A percentile compares a stretch with the other conserved stretches of the same genome.
Evolutionary conservation across 2,113 vertebrate genomes (phyloP).

Genomic region (Cynopterus brachyotis): DNA sequence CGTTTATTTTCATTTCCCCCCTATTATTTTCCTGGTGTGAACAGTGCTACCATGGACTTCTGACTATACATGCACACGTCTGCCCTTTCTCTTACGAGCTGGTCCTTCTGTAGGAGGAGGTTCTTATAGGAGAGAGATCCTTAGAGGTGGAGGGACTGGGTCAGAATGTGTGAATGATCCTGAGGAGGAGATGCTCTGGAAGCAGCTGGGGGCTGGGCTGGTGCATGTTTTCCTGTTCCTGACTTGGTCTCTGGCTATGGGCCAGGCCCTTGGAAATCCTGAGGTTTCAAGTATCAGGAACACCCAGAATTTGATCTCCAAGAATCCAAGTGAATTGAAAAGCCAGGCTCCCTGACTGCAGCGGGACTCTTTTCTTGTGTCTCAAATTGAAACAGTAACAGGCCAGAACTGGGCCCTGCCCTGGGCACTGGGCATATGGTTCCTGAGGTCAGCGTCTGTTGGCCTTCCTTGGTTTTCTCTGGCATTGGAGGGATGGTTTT

Average conservation of each 20-base stretch:
- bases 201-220: too few relatives aligned
- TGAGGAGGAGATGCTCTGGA: background rate
- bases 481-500: background rate
- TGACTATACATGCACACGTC: rapidly evolving
- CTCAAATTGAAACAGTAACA: background rate
- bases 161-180: too few relatives aligned
- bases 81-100: background rate
- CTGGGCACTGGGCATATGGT: background rate
- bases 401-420: background rate
- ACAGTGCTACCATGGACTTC: background rate
- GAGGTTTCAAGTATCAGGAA: background rate
- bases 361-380: background rate
- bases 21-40: background rate
- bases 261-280: background rate
- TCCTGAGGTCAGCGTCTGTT: background rate
- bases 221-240: background rate
- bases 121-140: background rate
- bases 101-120: background rate
- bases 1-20: background rate
- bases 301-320: background rate
- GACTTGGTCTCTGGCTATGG: background rate
- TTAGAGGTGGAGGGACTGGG: too few relatives aligned
- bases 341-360: background rate
- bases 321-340: background rate
- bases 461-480: background rate